Percentiles rank a stretch among this genome's conserved stretches.
Conservation (phyloP, 2,797 vertebrate genomes). For the Pogonophryne albipinna region DNA sequence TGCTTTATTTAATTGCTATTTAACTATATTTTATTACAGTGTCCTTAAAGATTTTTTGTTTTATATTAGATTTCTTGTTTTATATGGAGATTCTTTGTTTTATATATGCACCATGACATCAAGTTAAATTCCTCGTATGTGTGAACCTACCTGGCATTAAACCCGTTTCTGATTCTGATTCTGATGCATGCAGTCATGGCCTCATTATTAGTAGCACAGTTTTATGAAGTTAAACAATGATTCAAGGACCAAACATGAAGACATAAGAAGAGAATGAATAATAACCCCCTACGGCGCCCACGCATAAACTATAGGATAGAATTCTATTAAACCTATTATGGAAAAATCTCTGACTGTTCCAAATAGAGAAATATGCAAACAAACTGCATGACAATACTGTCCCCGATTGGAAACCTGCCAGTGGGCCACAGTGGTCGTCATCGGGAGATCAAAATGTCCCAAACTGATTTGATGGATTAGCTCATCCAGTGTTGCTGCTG, state of each 20-base stretch:
- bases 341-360: neutral
- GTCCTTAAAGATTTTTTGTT: too few species aligned
- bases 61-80: too few species aligned
- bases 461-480: slow-evolving; percentile 64
- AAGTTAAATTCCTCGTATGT: too few species aligned
- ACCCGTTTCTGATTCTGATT: too few species aligned
- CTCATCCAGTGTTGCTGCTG: slow-evolving; percentile 33
- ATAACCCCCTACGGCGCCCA: neutral
- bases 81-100: too few species aligned
- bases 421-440: slow-evolving; percentile 31
- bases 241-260: neutral
- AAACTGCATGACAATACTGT: slow-evolving; percentile 1
- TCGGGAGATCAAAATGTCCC: slow-evolving; percentile 50
- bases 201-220: neutral
- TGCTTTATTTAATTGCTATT: too few species aligned
- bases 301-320: too few species aligned
- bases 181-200: too few species aligned
- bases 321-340: too few species aligned
- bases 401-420: slow-evolving; percentile 18
- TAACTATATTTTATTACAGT: too few species aligned
- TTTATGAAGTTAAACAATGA: neutral
- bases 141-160: too few species aligned
- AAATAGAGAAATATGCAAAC: neutral
- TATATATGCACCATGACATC: too few species aligned
- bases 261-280: neutral